Base-by-base conservation (phyloP, 53 echinoderm and acorn worm genomes). In the Zoroaster sp. region DNA sequence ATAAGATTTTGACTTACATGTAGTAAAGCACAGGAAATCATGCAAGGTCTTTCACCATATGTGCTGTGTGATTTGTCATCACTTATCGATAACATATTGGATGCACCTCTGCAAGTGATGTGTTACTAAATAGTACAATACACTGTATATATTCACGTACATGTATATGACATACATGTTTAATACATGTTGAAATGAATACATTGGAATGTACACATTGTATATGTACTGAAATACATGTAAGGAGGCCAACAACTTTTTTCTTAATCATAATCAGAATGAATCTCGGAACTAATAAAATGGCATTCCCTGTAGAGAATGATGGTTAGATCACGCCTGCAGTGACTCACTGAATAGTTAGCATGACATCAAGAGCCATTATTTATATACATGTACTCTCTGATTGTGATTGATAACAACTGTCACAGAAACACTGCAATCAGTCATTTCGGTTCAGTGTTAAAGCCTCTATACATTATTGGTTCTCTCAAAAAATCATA, bases 311-410 rank as follows among this genome's bases (percentile, higher is more conserved):
- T 20, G 21, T 35, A 36, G 78, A 38, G 28, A 28, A 25, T 25
- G 23, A 59, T 59, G 63, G 45, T 7, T 44, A 44, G 45, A 12
- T 7, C 12, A 59, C 10, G 63, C 63, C 78, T 44, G 8, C 43
- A 40, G 68, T 82, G 82, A 82, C 40, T 82, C 82, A 82, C 68
- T 82, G 69, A 66, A 82, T 82, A 82, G 65, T 38, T 82, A 44
- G 65, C 82, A 67, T 67, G 43, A 67, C 44, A 33, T 15, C 17
- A 15, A 31, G 42, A 68, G 12, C 44, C 42, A 67, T 82, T 82
- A 82, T 82, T 82, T 68, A 82, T 67, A 55, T 13, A 82, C 41
- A 55, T 13, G 51, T 14, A 18, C 82, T 82, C 42, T 67, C 82
- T 41, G 82, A 68, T 67, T 67, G 68, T 31, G 41, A 82, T 32